Base-by-base conservation (phyloP, 2,797 vertebrate species). In the Spondyliosoma cantharus region DNA sequence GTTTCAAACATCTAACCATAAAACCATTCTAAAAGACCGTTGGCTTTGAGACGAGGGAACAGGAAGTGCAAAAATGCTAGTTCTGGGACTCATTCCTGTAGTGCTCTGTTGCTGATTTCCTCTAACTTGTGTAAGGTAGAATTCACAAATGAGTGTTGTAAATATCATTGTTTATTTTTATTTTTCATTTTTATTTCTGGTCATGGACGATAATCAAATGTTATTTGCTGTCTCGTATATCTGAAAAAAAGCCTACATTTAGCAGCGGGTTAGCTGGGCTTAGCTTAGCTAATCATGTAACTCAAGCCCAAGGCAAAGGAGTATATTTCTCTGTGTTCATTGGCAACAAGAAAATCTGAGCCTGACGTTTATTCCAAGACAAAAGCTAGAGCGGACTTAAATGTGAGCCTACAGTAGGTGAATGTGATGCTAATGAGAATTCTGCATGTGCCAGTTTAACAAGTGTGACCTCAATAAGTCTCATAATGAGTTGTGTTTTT, bases 381-480 rank as follows among this genome's bases (percentile, higher is more conserved):
- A 27, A 70, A 60, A 20, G 45, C 37, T 14, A 32, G 16, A 60
- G 25, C 2, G 29, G 58, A 53, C 56, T 59, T 70, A 43, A 17
- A 42, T 46, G 12, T 66, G 27, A 71, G n/a, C 19, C n/a, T 43
- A 48, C 45, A 49, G 48, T 19, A 62, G 43, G 32, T 49, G 25
- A 81, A 74, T 76, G 46, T 62, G 45, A 64, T 70, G n/a, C 27
- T 42, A 19, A 45, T 15, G 58, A 3, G 5, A 59, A 42, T 64
- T 74, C 29, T 43, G 14, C 49, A 66, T 62, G 48, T 16, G 15
- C 56, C 42, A 63, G 27, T 71, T 81, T 58, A 85, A 90, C 85
- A 76, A 80, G 25, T 62, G 60, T 87, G 76, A 90, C 91, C 84
- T 88, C 63, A 32, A 14, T n/a, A 17, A 48, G 60, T 61, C 43